Base-by-base conservation (phyloP, 2,797 vertebrate species). In the Uromys caudimaculatus region DNA sequence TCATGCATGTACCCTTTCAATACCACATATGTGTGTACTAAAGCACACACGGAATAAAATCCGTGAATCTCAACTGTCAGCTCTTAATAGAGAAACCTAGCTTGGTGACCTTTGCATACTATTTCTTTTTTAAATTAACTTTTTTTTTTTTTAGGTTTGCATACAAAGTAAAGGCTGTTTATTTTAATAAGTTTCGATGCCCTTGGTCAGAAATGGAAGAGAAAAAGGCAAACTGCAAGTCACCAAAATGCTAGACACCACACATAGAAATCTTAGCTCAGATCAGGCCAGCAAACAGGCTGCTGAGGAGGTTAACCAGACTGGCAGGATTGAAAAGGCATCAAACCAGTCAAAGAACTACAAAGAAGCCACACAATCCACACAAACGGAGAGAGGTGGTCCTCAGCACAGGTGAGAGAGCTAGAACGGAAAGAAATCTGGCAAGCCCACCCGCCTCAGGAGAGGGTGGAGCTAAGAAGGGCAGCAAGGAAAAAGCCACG, bases 181-280 rank as follows among this genome's bases (percentile, higher is more conserved):
- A 76, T 96, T 84, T 77, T 76, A 87, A 77, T 60, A 90, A 1
- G 11, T 85, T 96, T 97, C 73, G 82, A 75, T 81, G 73, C 17
- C 17, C 67, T 79, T 13, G 75, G 58, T 95, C 78, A 91, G 90
- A 90, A 78, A 50, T 13, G 7, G 10, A 38, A 77, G 35, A 94
- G 29, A 75, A 44, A 16, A 88, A 82, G 93, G 67, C 23, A 75
- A 91, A 83, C 6, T 21, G 54, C 91, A 89, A 44, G 54, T 86
- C 71, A 82, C 16, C 71, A 77, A 50, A 17, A 85, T 85, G 90
- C 56, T 35, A 90, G 44, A 91, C 93, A n/a, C 85, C 90, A 50
- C 81, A 12, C 21, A n/a, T 56, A 93, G 89, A 85, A 91, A 95
- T 81, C 50, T 35, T 87, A 47, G 83, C 87, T 95, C 75, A 60